Evolutionary conservation across 2,797 vertebrate species (phyloP), one percentile per base, ranked within the genome.

Genomic region (Syngnathus acus): DNA sequence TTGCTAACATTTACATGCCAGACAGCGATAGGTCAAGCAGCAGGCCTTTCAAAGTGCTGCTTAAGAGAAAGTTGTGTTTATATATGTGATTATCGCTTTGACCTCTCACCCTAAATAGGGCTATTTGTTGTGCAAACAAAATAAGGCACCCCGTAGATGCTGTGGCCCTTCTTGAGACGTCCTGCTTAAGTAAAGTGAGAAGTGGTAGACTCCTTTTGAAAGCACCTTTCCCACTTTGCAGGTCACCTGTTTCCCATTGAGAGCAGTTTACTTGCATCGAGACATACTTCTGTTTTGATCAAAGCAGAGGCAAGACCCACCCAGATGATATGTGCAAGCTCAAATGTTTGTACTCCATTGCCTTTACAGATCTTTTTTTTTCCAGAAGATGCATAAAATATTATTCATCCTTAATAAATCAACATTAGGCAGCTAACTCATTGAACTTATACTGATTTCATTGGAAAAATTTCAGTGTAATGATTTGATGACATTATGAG

Each of bases 261-360:
- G 79, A 87, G 81, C 78, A 82, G 83, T 90, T 89, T 85, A 88
- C 82, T 87, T 88, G 84, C 85, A 88, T 84, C 72, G 61, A 84
- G 82, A 87, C 85, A 84, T 87, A 90, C 90, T 91, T 89, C 89
- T 76, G 68, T 86, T 87, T 86, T 89, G 88, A 92, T 91, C 78
- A 81, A 90, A 89, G 82, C 87, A 90, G 88, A 89, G 76, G 86
- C 82, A 75, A 58, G 21, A 21, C n/a, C 19, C 9, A 21, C 59
- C 7, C 10, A 42, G n/a, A 61, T 61, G 39, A 42, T 61, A 6
- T 61, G 59, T 42, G 39, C 19, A 61, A 11, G 39, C 5, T 21
- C 19, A 26, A 2, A 13, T 42, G 21, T n/a, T 61, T 42, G 19
- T 16, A 23, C 11, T 21, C 21, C 40, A 16, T 14, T 43, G n/a